Conservation (phyloP, 2,113 vertebrate genomes). For the Nanorana parkeri region DNA sequence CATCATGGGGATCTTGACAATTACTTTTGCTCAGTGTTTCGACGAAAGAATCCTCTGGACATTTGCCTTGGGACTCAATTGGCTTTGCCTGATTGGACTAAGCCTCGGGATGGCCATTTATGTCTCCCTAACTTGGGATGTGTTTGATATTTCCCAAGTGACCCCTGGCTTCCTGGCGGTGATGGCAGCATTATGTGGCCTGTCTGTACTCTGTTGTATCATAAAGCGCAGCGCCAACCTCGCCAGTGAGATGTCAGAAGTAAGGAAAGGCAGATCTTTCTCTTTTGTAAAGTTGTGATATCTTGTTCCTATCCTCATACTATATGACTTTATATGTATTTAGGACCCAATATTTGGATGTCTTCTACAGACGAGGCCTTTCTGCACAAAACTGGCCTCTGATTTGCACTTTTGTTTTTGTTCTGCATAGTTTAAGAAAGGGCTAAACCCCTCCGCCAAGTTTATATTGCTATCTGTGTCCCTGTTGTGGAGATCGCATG, state of each 20-base stretch:
- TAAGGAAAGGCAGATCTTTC: neutral
- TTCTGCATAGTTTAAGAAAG: too few species aligned
- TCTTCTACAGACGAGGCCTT: too few species aligned
- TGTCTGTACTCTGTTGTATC: slow-evolving; percentile 1
- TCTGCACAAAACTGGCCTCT: too few species aligned
- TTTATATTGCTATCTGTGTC: too few species aligned
- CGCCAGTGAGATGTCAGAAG: neutral
- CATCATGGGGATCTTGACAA: neutral
- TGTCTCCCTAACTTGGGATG: neutral
- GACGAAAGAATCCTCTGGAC: neutral
- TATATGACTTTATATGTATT: neutral
- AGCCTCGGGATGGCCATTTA: neutral
- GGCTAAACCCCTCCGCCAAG: too few species aligned
- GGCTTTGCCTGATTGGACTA: neutral
- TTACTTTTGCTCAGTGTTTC: neutral
- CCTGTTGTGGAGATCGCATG: too few species aligned
- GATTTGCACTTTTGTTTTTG: too few species aligned
- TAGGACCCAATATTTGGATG: neutral
- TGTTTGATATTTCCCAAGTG: slow-evolving; percentile 10
- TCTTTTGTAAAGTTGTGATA: neutral
- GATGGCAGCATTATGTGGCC: slow-evolving; percentile 1
- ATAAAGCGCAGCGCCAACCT: slow-evolving; percentile 3
- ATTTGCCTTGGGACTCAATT: neutral
- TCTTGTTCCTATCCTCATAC: neutral
- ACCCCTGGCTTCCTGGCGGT: slow-evolving; percentile 24